Evolutionary conservation across 2,113 vertebrate species (phyloP), one percentile per base, ranked within the genome.

Genomic region (Haemorhous mexicanus): DNA sequence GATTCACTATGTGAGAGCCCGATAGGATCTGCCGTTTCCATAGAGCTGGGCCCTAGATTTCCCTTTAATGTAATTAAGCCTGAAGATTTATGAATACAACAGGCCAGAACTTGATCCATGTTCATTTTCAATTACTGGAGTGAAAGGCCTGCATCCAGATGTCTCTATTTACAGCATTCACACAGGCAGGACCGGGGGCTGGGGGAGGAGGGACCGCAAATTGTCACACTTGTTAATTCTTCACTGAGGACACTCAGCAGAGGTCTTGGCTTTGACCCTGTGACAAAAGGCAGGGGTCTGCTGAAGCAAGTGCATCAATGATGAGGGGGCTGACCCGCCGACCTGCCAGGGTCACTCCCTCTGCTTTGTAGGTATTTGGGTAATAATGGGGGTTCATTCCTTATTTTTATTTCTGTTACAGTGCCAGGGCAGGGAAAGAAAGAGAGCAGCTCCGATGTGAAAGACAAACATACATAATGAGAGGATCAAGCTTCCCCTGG

Each of bases 11-110:
- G 97, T 97, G 98, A 98, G 96, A 97, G 93, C 97, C 97, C 23
- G 98, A 99, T 99, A 99, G 98, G 98, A 97, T 96, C 98, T 98
- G 97, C 98, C 84, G 98, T 99, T 99, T 99, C 98, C 98, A 98
- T 98, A 98, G 98, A 96, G 98, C 98, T 85, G 37, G 97, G 98
- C 98, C 98, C 98, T 98, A 98, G 98, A 98, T 98, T 98, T 98
- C 98, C 96, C 98, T 98, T 98, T 99, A 99, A 99, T 99, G 98
- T 98, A 99, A 99, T 99, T 99, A 99, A 98, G 97, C 96, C 93
- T 97, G 97, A 98, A 99, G 99, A 99, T 99, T 99, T 99, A 99
- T 99, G 99, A 98, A 98, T 98, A 97, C 96, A 98, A 98, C 98
- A 97, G 98, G 97, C 98, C 98, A 98, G 98, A 99, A 99, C 98